A percentile compares a stretch with the other conserved stretches of the same genome.
phyloP scores from a whole-genome alignment of 35 echinoderm and acorn worm species.

The Chiridota heheva region DNA sequence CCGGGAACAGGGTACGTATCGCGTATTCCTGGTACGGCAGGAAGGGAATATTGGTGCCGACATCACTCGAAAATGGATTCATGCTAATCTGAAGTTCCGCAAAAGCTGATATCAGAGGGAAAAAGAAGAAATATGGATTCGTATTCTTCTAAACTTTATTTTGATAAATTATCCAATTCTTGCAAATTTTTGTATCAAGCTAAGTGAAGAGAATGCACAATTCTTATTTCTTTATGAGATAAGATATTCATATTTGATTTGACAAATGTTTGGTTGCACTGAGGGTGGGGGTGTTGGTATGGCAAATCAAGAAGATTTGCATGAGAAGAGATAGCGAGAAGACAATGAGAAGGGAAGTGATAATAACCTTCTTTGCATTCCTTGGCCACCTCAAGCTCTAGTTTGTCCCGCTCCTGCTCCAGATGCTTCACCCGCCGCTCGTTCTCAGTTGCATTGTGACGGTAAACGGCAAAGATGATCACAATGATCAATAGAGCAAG shows the following conservation, averaged over 20 bases:
- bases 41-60: constrained; percentile 68
- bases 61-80: constrained; percentile 55
- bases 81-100: constrained; percentile 89
- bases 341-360: too few species aligned
- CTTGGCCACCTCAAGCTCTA: constrained; percentile 83
- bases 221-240: not conserved
- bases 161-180: too few species aligned
- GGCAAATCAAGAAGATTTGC: too few species aligned
- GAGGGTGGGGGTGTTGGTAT: too few species aligned
- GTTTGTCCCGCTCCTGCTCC: constrained; percentile 55
- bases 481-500: constrained; percentile 43
- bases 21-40: constrained; percentile 69
- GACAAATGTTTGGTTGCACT: too few species aligned
- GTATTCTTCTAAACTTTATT: too few species aligned
- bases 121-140: too few species aligned
- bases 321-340: too few species aligned
- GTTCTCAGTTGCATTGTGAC: constrained; percentile 70
- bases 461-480: constrained; percentile 62
- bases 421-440: constrained; percentile 73
- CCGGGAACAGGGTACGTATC: constrained; percentile 86
- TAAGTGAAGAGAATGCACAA: not conserved
- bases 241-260: too few species aligned
- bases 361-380: constrained; percentile 98
- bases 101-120: constrained; percentile 65
- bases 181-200: too few species aligned